A percentile compares a stretch with the other conserved stretches of the same genome.
Evolutionary conservation across 2,888 invertebrate species (phyloP).

Genomic region (Drosophila setosimentum): DNA sequence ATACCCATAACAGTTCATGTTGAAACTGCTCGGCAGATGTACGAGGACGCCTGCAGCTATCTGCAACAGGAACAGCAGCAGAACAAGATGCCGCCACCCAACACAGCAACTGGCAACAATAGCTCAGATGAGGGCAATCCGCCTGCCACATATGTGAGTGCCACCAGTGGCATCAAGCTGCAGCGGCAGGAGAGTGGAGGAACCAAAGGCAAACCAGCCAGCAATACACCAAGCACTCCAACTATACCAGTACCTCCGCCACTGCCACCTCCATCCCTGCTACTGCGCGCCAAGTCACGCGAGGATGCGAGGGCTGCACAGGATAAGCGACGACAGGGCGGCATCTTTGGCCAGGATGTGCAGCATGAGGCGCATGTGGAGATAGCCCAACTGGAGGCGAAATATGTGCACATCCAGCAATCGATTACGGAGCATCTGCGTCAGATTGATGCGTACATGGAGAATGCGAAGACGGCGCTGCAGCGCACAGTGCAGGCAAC

Average conservation of each 20-base stretch:
- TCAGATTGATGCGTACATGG: conserved; percentile 84
- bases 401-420: conserved; percentile 83
- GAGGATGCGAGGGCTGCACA: conserved; percentile 31
- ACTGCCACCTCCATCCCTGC: conserved; percentile 38
- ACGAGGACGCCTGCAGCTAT: conserved; percentile 80
- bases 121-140: conserved; percentile 43
- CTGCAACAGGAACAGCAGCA: conserved; percentile 75
- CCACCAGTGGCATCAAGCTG: conserved; percentile 66
- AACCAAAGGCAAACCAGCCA: conserved; percentile 3
- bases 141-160: conserved; percentile 60
- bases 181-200: conserved; percentile 56
- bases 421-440: conserved; percentile 84
- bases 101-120: background rate
- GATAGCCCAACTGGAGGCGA: conserved; percentile 78
- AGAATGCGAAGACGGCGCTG: conserved; percentile 82
- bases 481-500: conserved; percentile 68
- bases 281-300: conserved; percentile 50
- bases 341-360: conserved; percentile 45
- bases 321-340: conserved; percentile 53
- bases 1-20: conserved; percentile 71
- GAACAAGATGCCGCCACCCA: conserved; percentile 64
- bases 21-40: conserved; percentile 56
- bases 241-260: conserved; percentile 50
- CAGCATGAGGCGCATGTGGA: conserved; percentile 73
- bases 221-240: conserved; percentile 1